These are phyloP conservation scores for Mus caroli DNA, from an alignment of 2,797 vertebrate genomes.

Conservation along the genomic window DNA sequence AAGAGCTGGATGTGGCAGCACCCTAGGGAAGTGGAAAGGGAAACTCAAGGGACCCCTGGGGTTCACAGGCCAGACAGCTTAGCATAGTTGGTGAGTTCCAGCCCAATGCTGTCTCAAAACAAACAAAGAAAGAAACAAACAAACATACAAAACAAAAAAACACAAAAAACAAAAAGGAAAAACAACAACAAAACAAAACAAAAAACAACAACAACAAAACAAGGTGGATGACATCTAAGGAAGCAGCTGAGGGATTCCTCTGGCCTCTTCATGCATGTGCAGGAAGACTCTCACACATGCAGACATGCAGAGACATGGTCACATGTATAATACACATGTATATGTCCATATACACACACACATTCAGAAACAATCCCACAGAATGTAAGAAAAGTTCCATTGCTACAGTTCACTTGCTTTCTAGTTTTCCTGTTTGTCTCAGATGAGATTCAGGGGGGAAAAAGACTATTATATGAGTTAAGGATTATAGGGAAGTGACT, in stretches of 20 bases:
- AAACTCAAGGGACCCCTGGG: neutral
- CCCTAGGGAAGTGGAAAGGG: neutral
- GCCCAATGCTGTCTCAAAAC: too few relatives aligned
- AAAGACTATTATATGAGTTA: neutral
- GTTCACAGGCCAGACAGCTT: neutral
- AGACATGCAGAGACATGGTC: neutral
- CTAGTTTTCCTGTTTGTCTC: neutral
- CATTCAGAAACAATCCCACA: neutral
- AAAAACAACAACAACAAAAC: neutral
- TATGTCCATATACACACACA: neutral
- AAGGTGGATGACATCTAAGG: neutral
- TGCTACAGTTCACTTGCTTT: neutral
- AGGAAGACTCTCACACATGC: neutral
- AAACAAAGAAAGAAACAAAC: neutral
- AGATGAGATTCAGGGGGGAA: neutral
- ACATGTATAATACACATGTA: neutral
- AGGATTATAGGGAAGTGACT: neutral
- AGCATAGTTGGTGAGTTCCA: too few relatives aligned
- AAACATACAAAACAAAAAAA: too few relatives aligned
- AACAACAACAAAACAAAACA: neutral
- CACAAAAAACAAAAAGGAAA: too few relatives aligned
- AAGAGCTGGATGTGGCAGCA: neutral
- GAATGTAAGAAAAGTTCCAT: neutral
- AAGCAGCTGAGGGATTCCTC: neutral
- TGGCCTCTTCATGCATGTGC: neutral